Conservation (phyloP, 2,888 invertebrate species). For the Aphrophora alni region DNA sequence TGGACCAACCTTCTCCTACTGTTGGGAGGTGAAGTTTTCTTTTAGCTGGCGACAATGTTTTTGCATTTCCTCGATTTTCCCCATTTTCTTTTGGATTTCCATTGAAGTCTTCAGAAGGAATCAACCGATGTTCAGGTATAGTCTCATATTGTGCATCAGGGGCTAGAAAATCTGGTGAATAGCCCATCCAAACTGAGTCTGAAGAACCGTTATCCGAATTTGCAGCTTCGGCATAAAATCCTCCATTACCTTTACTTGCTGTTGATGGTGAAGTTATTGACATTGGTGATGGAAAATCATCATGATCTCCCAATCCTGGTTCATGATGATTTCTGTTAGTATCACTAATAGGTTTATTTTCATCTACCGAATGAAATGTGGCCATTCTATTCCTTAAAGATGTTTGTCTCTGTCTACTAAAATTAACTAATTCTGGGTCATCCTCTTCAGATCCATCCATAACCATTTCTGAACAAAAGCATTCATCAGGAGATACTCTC, state of each 20-base stretch:
- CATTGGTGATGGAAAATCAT: constrained; percentile 46
- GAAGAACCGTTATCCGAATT: constrained; percentile 44
- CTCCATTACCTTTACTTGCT: constrained; percentile 40
- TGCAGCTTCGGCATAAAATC: constrained; percentile 39
- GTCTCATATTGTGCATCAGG: constrained; percentile 51
- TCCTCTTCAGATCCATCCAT: constrained; percentile 48
- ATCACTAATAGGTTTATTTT: background rate
- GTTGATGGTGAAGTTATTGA: constrained; percentile 45
- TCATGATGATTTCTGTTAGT: background rate
- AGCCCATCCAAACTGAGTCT: constrained; percentile 46
- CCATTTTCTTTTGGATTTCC: constrained; percentile 28
- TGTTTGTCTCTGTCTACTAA: constrained; percentile 40
- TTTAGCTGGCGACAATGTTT: background rate
- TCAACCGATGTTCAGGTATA: constrained; percentile 45
- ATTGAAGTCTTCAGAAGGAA: constrained; percentile 30
- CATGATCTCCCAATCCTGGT: background rate
- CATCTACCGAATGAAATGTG: background rate
- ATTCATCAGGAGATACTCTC: constrained; percentile 10
- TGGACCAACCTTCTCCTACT: constrained; percentile 20
- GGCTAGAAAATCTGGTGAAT: constrained; percentile 47
- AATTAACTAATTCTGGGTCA: constrained; percentile 47
- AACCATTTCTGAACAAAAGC: constrained; percentile 43
- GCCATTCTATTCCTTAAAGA: constrained; percentile 16
- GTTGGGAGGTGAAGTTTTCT: constrained; percentile 21
- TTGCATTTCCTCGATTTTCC: constrained; percentile 23